Conservation (phyloP, 2,113 vertebrate genomes). For the Pseudorectes ferrugineus region DNA sequence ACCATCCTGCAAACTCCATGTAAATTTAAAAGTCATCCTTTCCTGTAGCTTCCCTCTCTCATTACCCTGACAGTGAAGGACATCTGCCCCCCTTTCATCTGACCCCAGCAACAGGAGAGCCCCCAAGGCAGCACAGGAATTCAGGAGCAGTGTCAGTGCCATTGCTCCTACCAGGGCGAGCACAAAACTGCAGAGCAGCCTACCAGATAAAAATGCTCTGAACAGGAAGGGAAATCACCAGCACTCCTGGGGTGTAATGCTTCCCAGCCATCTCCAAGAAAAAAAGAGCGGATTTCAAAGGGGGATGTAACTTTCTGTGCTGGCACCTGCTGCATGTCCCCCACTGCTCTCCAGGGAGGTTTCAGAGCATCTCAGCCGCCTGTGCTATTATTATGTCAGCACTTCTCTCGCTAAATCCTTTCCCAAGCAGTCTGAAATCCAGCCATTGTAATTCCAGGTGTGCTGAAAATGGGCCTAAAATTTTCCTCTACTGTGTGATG, state of each 20-base stretch:
- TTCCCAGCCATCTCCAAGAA: not conserved
- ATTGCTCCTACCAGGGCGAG: not conserved
- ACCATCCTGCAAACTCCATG: not conserved
- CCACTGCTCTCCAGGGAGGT: not conserved
- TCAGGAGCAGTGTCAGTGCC: not conserved
- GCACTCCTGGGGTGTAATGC: not conserved
- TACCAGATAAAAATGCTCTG: not conserved
- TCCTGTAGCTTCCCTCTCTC: not conserved
- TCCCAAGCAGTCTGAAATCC: not conserved
- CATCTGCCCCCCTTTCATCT: not conserved
- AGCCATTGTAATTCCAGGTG: not conserved
- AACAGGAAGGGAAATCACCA: not conserved
- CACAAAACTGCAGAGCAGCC: conserved; percentile 19
- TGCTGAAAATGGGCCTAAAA: not conserved
- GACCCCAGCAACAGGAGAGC: not conserved
- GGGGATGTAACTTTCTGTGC: not conserved
- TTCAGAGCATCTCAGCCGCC: not conserved
- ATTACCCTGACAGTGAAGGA: not conserved
- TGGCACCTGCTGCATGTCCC: not conserved
- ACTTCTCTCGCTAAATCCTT: conserved; percentile 17
- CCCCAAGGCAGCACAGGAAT: not conserved
- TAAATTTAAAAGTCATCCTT: not conserved
- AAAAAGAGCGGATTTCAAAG: not conserved
- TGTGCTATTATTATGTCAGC: conserved; percentile 10
- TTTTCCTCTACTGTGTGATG: not conserved